Evolutionary conservation across 1,140 invertebrate genomes (phyloP).

Genomic region (Scaptomyza graminum): DNA sequence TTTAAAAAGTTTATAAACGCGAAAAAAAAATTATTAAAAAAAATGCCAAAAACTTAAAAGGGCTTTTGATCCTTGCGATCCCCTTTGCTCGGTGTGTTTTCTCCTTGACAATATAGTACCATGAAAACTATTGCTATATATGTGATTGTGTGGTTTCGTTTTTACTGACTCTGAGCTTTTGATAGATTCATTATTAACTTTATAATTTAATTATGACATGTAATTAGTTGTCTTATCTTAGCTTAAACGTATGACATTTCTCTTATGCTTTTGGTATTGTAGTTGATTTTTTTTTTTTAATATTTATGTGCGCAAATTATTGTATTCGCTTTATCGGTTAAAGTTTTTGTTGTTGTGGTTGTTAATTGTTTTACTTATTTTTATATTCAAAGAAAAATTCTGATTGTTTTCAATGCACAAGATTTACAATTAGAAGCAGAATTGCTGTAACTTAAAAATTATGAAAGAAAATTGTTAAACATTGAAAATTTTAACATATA

Average conservation of each 20-base stretch:
- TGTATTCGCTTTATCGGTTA: conserved; percentile 31
- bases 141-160: conserved; percentile 31
- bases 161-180: conserved; percentile 34
- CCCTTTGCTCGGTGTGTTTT: conserved; percentile 13
- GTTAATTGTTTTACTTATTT: conserved; percentile 18
- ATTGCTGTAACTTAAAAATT: conserved; percentile 84
- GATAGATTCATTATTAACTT: conserved; percentile 59
- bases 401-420: conserved; percentile 83
- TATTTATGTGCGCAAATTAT: conserved; percentile 44
- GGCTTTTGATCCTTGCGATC: conserved; percentile 25
- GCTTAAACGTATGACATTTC: conserved; percentile 64
- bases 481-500: conserved; percentile 42
- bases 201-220: conserved; percentile 43
- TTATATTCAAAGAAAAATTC: conserved; percentile 83
- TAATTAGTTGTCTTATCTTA: conserved; percentile 52
- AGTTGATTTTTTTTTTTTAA: conserved; percentile 21
- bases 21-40: conserved; percentile 11
- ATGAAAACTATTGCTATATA: conserved; percentile 55
- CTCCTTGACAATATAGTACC: conserved; percentile 29
- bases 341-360: conserved; percentile 30
- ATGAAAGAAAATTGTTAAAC: conserved; percentile 61
- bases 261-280: conserved; percentile 29
- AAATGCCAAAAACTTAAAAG: conserved; percentile 24
- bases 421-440: conserved; percentile 84
- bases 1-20: conserved; percentile 17